Evolutionary conservation across 2,888 invertebrate genomes (phyloP), one percentile per base, ranked within the genome.

Genomic region (Acholoe squamosa): DNA sequence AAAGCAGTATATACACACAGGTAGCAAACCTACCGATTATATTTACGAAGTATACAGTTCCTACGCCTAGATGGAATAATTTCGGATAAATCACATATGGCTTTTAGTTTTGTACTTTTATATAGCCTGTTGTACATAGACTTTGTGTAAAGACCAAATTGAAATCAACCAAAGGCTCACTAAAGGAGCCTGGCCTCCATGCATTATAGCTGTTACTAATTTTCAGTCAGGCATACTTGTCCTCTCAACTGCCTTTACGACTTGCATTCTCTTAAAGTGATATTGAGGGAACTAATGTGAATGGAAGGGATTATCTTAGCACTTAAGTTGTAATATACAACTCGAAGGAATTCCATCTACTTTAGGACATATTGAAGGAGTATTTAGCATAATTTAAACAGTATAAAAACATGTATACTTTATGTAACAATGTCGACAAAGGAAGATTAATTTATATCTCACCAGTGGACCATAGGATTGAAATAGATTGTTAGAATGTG

Each of bases 71-170:
- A 28, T 71, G 28, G 3, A n/a, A 25, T 71, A 71, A 28, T 28
- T 61, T 71, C 71, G 71, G 71, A 71, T 71, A 28, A 71, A 71
- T 71, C 28, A 71, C 25, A 71, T 61, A 71, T 71, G 71, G 71
- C 71, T 71, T 71, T 71, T 71, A 71, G 71, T 71, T 71, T 71
- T 71, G 31, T 71, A 71, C 71, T 71, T 71, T 71, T 71, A 71
- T 71, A 71, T 71, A 71, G 71, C 71, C 71, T 25, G 61, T 61
- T 71, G 71, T 71, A 71, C 31, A 71, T 71, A 71, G 31, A 71
- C 0, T 71, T 31, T 71, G 71, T 71, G 71, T 71, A 25, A 71
- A 28, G 71, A 61, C 61, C 61, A 19, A 61, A 19, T 61, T 19
- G 61, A 61, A 61, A 61, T 61, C 43, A 61, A 3, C 5, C 19